Evolutionary conservation across 1,140 invertebrate genomes (phyloP), one percentile per base, ranked within the genome.

Genomic region (Heterodera schachtii): DNA sequence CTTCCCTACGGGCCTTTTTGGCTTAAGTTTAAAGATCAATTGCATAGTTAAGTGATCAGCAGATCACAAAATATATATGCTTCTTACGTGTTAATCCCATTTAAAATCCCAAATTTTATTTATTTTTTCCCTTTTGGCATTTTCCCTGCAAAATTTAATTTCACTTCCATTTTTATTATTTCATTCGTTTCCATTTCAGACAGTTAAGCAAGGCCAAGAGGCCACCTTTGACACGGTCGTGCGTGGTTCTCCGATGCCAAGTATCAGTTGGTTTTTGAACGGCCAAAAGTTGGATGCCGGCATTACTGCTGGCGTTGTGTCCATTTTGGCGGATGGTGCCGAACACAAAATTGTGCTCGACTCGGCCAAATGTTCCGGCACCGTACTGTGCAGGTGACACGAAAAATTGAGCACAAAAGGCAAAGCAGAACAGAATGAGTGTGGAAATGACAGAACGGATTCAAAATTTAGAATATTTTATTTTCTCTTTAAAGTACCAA

Each of bases 261-360:
- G 78, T 9, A 83, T 89, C 52, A 78, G 76, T 41, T 89, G 88
- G 88, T 90, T 82, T 78, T 77, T 89, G 71, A 89, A 89, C 79
- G 87, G 87, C 13, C 79, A 86, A 52, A 78, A 82, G 73, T 78
- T 89, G 67, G 83, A 84, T 67, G 76, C 71, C 21, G 77, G 71
- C 13, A 78, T 43, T 16, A 75, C 78, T n/a, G 87, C 86, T 21
- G 88, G 88, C 73, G 84, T 88, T 47, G 80, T 73, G 46, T 70
- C 81, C 43, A 89, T 90, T 73, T 82, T 85, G 4, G 67, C 57
- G 41, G 75, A 67, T 13, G 86, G 86, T 49, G 80, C 85, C 21
- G 88, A 89, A 67, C 88, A 89, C 80, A 90, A 88, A 78, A 73
- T 89, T 13, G 83, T 85, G 6, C 81, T 89, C 69, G 87, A 90